phyloP scores from a whole-genome alignment of 1,140 invertebrate genomes.

The Drosophila jambulina region DNA sequence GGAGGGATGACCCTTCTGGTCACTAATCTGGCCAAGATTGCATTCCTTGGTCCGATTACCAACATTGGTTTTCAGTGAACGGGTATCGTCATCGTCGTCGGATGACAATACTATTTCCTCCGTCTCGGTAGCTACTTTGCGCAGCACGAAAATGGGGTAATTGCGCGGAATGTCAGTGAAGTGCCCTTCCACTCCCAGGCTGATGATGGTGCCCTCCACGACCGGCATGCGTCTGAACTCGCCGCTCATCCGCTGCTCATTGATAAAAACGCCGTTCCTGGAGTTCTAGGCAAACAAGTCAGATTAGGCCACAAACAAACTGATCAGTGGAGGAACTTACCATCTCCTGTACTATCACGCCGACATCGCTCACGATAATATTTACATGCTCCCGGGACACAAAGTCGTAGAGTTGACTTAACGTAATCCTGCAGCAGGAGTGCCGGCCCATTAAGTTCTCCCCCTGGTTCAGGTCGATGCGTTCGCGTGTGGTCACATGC shows the following conservation, averaged over 20 bases:
- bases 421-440: constrained; percentile 45
- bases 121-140: constrained; percentile 1
- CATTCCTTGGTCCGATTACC: background rate
- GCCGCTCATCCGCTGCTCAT: constrained; percentile 2
- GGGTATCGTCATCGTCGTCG: constrained; percentile 1
- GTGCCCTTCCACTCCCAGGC: constrained; percentile 42
- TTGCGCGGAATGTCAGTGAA: background rate
- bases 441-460: constrained; percentile 52
- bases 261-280: constrained; percentile 57
- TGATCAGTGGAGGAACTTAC: constrained; percentile 18
- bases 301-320: background rate
- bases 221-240: constrained; percentile 5
- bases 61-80: background rate
- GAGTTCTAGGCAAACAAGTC: constrained; percentile 14
- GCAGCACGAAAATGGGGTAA: constrained; percentile 45
- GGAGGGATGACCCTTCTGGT: background rate
- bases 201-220: constrained; percentile 40
- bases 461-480: constrained; percentile 35
- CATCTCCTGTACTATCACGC: constrained; percentile 27
- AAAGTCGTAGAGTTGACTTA: constrained; percentile 32
- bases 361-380: constrained; percentile 26
- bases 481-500: constrained; percentile 33
- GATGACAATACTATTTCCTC: constrained; percentile 36
- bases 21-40: background rate
- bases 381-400: constrained; percentile 64